These are phyloP conservation scores for Ciona savignyi DNA, from an alignment of 23 tunicate genomes.

Conservation along the genomic window DNA sequence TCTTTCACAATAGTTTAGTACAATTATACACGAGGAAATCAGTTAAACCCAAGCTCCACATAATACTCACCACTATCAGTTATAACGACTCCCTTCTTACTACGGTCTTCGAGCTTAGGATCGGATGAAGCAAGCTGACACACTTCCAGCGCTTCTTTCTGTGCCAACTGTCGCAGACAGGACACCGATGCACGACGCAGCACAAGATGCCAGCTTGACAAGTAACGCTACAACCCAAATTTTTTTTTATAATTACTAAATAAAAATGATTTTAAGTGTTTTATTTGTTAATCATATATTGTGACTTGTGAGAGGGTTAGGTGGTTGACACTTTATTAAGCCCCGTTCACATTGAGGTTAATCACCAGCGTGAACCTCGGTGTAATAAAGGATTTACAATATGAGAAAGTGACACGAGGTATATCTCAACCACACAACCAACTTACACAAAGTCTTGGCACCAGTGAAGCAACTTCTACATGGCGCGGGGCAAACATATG, in stretches of 20 bases:
- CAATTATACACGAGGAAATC: too few species aligned
- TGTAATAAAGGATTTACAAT: too few species aligned
- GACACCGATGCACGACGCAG: conserved; percentile 84
- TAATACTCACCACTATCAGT: conserved; percentile 77
- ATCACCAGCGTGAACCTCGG: too few species aligned
- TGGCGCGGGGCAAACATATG: conserved; percentile 97
- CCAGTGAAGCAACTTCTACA: conserved; percentile 68
- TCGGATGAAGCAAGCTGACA: conserved; percentile 58
- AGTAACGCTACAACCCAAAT: conserved; percentile 25
- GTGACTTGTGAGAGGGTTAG: neutral
- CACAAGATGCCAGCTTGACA: conserved; percentile 88
- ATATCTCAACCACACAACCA: neutral
- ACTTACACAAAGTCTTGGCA: conserved; percentile 93
- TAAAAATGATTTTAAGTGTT: neutral
- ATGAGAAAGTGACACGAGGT: too few species aligned
- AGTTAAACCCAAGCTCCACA: neutral
- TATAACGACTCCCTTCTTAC: conserved; percentile 50
- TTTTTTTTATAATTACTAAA: neutral
- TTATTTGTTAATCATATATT: neutral
- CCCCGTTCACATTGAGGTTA: too few species aligned
- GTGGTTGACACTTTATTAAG: too few species aligned
- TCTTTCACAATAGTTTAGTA: too few species aligned
- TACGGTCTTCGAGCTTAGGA: neutral
- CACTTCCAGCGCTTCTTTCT: conserved; percentile 80
- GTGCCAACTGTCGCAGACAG: conserved; percentile 81